phyloP scores from a whole-genome alignment of 2,113 vertebrate genomes.

The Toxotes jaculatrix region DNA sequence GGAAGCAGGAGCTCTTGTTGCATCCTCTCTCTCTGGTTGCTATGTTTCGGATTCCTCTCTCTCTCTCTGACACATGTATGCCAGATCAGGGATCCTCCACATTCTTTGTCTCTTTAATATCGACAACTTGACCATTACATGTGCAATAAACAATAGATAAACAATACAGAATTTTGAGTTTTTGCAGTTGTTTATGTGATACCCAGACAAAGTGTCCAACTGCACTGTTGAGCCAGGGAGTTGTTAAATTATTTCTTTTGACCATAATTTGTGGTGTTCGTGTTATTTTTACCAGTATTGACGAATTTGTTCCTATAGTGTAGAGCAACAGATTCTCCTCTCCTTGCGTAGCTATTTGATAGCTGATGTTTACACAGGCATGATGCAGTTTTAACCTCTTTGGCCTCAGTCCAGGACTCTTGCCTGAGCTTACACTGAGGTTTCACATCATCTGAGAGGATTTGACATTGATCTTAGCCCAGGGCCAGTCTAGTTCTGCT shows the following conservation, averaged over 20 bases:
- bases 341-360: slow-evolving; percentile 1
- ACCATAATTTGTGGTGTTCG: background rate
- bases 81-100: slow-evolving; percentile 54
- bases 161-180: too few species aligned
- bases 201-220: background rate
- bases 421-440: slow-evolving; percentile 34
- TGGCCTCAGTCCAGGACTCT: slow-evolving; percentile 30
- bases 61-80: slow-evolving; percentile 33
- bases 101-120: too few species aligned
- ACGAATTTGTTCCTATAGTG: background rate
- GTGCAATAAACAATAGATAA: too few species aligned
- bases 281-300: slow-evolving; percentile 5
- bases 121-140: too few species aligned
- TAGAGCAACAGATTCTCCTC: background rate
- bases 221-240: background rate
- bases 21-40: background rate
- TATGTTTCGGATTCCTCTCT: background rate
- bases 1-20: too few species aligned
- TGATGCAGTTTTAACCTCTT: slow-evolving; percentile 46
- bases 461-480: slow-evolving; percentile 63
- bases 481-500: slow-evolving; percentile 44
- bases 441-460: slow-evolving; percentile 60
- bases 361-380: slow-evolving; percentile 29
- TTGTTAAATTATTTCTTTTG: background rate
- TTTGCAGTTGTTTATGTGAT: background rate